Evolutionary conservation across 2,888 invertebrate genomes (phyloP), one percentile per base, ranked within the genome.

Genomic region (Shargacucullia verbasci): DNA sequence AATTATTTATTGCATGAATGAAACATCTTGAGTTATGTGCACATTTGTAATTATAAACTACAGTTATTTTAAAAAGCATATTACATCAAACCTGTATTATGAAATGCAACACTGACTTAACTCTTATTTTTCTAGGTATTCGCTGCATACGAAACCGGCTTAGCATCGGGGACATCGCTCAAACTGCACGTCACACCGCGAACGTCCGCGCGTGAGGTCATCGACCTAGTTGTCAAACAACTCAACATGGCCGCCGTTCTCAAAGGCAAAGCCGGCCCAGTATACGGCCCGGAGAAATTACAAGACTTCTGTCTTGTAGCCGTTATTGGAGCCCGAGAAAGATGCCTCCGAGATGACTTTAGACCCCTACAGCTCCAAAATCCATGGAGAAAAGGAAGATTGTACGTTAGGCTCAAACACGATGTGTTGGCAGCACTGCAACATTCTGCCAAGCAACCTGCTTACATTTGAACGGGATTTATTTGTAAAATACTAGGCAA

Each of bases 81-180:
- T 45, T 54, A 46, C 45, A 49, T 39, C 33, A 46, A 60, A 20
- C 37, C 14, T 29, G 33, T 52, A 50, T 20, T 41, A 43, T 37
- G 15, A 44, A 44, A 44, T 40, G 20, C 35, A 56, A 6, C 29
- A 54, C 41, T 55, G 35, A 54, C 35, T 47, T 27, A 43, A 47
- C 60, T 46, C 38, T 10, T 57, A 44, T 47, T 55, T 48, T 92
- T 96, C 31, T 96, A 99, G 95, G 98, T 99, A 7, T 99, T 97
- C 84, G 99, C 99, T 6, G 99, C 99, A 0, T 99, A 99, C 87
- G 98, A 99, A 74, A 99, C 98, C 0, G 99, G 99, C 8, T 92
- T 99, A 71, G 98, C 98, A 0, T 96, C 96, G 62, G 99, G 99
- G 6, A 99, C 99, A 0, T 98, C 98, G 77, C 95, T 99, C 33